These are phyloP conservation scores for Spheniscus mendiculus DNA, from an alignment of 2,113 vertebrate genomes.

Conservation along the genomic window DNA sequence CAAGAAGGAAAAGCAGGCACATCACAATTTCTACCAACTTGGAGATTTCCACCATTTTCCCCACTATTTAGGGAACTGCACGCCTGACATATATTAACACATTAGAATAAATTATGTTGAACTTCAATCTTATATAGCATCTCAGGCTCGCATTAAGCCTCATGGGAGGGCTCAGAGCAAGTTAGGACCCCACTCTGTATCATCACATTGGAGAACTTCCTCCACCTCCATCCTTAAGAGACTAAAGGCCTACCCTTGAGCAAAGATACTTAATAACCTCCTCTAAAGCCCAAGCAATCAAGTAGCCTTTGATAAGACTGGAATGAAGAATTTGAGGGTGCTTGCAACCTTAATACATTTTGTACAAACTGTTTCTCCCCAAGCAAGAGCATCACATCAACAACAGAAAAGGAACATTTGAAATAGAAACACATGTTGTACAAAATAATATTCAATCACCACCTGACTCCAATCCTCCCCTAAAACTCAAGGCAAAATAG, in stretches of 20 bases:
- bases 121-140: conserved; percentile 13
- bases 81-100: background rate
- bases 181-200: background rate
- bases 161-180: background rate
- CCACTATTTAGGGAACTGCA: background rate
- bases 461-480: background rate
- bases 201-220: background rate
- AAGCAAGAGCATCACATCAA: background rate
- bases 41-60: background rate
- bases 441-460: background rate
- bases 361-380: background rate
- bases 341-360: background rate
- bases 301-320: background rate
- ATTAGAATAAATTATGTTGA: conserved; percentile 26
- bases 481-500: background rate
- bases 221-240: background rate
- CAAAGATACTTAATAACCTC: background rate
- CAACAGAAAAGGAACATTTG: background rate
- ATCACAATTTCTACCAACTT: background rate
- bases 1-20: background rate
- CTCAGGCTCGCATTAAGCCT: conserved; percentile 43
- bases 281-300: background rate
- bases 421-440: background rate
- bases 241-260: background rate
- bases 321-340: background rate